These are phyloP conservation scores for Luffia ferchaultella DNA, from an alignment of 2,888 invertebrate genomes.

Conservation along the genomic window DNA sequence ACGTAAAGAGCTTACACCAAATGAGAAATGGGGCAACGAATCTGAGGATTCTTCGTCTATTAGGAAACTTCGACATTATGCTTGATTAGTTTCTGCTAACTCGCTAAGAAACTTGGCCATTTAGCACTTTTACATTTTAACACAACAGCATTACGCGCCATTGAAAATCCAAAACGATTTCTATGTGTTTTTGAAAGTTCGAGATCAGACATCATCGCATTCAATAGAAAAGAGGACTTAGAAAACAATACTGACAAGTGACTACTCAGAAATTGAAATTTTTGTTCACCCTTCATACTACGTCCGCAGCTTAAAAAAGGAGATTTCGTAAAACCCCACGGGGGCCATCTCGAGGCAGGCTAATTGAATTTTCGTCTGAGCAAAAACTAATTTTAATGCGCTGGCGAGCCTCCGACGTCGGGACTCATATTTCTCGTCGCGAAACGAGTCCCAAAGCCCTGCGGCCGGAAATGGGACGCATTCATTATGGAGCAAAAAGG, in stretches of 20 bases:
- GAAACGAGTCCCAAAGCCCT: conserved; percentile 1
- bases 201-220: no score
- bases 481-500: conserved; percentile 3
- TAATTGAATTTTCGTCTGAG: conserved; percentile 3
- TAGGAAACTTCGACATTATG: no score
- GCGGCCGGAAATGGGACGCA: conserved; percentile 3
- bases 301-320: background rate
- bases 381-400: conserved; percentile 7
- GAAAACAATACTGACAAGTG: background rate
- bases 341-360: background rate
- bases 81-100: no score
- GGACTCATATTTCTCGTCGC: conserved; percentile 3
- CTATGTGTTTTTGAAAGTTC: no score
- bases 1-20: no score
- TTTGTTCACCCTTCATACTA: background rate
- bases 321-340: background rate
- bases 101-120: no score
- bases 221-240: no score
- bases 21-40: no score
- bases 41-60: no score
- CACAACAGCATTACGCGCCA: no score
- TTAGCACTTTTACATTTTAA: no score
- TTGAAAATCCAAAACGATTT: no score
- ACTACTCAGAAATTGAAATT: background rate
- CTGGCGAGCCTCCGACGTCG: conserved; percentile 1